Evolutionary conservation across 2,888 invertebrate genomes (phyloP), one percentile per base, ranked within the genome.

Genomic region (Allacma fusca): DNA sequence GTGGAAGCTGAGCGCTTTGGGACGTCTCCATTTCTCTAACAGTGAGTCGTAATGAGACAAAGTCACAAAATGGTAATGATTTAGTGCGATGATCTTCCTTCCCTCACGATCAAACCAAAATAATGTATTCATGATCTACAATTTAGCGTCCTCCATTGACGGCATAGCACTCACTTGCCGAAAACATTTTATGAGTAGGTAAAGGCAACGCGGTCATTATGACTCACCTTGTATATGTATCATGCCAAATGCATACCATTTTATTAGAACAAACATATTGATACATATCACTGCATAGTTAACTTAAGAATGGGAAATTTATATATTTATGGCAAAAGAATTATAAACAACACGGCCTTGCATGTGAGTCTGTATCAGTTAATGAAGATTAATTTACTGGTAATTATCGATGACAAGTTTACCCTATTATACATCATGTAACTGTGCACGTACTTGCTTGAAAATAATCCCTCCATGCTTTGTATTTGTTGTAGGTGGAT

Each of bases 401-500:
- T n/a, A n/a, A 70, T 24, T 50, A 50, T 69, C 19, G 34, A 28
- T 26, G 29, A 67, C 29, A 13, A 26, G 21, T 16, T 67, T 64
- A 28, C 34, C 16, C n/a, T 34, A 65, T 7, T 16, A 65, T 28
- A 7, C n/a, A 65, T 65, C 26, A n/a, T 64, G 4, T 13, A 28
- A 64, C 21, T 70, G 1, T 19, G 44, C 21, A 50, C 44, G 57
- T 50, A 50, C 9, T 72, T 57, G 13, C 24, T 57, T 72, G 7
- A 24, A 19, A 65, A 65, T 65, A 65, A 65, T 65, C 26, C 24
- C 65, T 65, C n/a, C 16, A 28, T 65, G 19, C 26, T 28, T 71
- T 24, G 44, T 64, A 1, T 74, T 43, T 68, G 5, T 75, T 68
- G 75, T 75, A 75, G 75, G 75, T 68, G 75, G 75, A 75, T 67